A percentile compares a stretch with the other conserved stretches of the same genome.
Conservation (phyloP, 2,888 invertebrate species). For the Caenorhabditis uteleia region DNA sequence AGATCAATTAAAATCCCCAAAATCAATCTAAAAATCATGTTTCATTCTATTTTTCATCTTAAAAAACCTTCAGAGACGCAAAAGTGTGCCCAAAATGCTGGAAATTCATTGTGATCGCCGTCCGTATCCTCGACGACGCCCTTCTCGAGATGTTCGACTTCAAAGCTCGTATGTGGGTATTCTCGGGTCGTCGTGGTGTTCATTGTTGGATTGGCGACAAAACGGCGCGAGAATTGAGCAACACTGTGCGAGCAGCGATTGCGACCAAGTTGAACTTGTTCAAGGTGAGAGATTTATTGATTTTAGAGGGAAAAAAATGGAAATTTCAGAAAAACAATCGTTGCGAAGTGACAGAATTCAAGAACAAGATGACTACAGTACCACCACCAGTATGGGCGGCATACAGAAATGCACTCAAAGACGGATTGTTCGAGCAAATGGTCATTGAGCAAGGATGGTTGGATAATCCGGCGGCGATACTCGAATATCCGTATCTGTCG, state of each 20-base stretch:
- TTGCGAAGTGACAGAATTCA: conserved; percentile 20
- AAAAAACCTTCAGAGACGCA: conserved; percentile 78
- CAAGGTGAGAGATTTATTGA: conserved; percentile 65
- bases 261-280: conserved; percentile 84
- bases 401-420: conserved; percentile 54
- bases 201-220: conserved; percentile 98
- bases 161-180: conserved; percentile 91
- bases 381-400: conserved; percentile 49
- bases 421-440: conserved; percentile 59
- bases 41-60: neutral
- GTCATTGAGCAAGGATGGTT: conserved; percentile 66
- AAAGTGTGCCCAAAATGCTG: conserved; percentile 93
- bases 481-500: conserved; percentile 13
- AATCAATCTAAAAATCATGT: neutral
- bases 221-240: conserved; percentile 80
- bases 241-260: conserved; percentile 80
- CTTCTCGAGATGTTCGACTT: conserved; percentile 96
- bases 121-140: conserved; percentile 84
- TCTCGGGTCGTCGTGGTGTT: conserved; percentile 94
- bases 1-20: too few species aligned
- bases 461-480: conserved; percentile 41
- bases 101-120: conserved; percentile 93
- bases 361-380: conserved; percentile 15
- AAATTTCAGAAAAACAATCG: conserved; percentile 20
- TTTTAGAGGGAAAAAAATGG: conserved; percentile 10